Base-by-base conservation (phyloP, 64 coral and sea anemone species). In the Orbicella faveolata region DNA sequence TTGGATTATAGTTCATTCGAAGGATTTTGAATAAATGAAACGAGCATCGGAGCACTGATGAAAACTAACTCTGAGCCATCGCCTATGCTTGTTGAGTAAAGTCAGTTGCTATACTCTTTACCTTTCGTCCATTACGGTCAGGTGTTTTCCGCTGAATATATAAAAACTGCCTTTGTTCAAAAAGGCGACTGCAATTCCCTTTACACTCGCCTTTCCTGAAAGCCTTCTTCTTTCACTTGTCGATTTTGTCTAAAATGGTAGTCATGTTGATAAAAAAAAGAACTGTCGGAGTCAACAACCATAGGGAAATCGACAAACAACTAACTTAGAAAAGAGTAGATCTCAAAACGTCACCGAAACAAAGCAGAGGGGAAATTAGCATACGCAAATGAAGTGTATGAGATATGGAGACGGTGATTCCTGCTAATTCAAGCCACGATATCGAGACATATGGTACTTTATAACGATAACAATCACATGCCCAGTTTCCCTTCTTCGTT, bases 51-150 rank as follows among this genome's bases (percentile, higher is more conserved):
- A 59, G 2, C 2, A 16, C 55, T 12, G 12, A 1, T 59, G 30
- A 70, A 69, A n/a, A 25, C 4, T 1, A 23, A 21, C 1, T 65
- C 8, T 70, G 21, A n/a, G 4, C 23, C 1, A 23, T 78, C 21
- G 7, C 0, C 5, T 51, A 6, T 21, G 16, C 41, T 78, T 52
- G 19, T 12, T 20, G 52, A 52, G 5, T 19, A 52, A 78, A 78
- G 23, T n/a, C 30, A 30, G 30, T 78, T 51, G 1, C 19, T 10
- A 78, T 34, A 11, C 67, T 70, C 52, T 85, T 53, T 70, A 85
- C 82, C 82, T 85, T 72, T 85, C 82, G 52, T 72, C 65, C 82
- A 85, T 85, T 23, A 19, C 20, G 64, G 7, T 25, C 82, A 85
- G 82, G 23, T 85, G 82, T 72, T 53, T 85, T 70, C 67, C 67